Evolutionary conservation across 1,140 invertebrate species (phyloP), one percentile per base, ranked within the genome.

Genomic region (Lanistes nyassanus): DNA sequence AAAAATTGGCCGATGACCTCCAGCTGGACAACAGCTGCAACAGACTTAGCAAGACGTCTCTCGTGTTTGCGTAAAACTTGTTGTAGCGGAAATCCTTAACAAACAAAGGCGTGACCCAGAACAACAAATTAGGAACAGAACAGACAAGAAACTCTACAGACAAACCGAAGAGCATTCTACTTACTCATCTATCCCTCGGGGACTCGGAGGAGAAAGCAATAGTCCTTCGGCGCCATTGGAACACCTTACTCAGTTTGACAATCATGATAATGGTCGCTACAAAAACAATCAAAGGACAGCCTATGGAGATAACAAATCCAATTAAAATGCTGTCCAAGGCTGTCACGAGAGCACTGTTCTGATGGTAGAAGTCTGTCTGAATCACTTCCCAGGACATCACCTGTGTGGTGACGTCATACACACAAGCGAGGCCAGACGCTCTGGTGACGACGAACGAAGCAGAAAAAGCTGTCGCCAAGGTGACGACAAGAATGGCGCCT

Each of bases 131-230:
- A 16, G 67, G 67, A 51, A 69, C 23, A 31, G 67, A 69, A 13
- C 47, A 31, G 21, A 55, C 47, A 42, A 69, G 53, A 51, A 69
- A 47, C 67, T 69, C 67, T 29, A 69, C 47, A 29, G 67, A 69
- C 42, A 69, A 51, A 69, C 6, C 21, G 9, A 69, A 34, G 3
- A 69, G 67, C 67, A 69, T 69, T 34, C 53, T 69, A 2, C 42
- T 69, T 7, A 69, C 6, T 29, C 13, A 39, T 23, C 9, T 34
- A 19, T 69, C 67, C 13, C 53, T 69, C 21, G n/a, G 0, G 67
- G 42, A 53, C 23, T 29, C 67, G 9, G 21, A n/a, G 34, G 66
- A 68, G 1, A 47, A 31, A n/a, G n/a, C n/a, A n/a, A n/a, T n/a
- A 4, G 67, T 31, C 3, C 31, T 42, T 23, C n/a, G 51, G 4